phyloP scores from a whole-genome alignment of 2,113 vertebrate species.

The Oceanites oceanicus region DNA sequence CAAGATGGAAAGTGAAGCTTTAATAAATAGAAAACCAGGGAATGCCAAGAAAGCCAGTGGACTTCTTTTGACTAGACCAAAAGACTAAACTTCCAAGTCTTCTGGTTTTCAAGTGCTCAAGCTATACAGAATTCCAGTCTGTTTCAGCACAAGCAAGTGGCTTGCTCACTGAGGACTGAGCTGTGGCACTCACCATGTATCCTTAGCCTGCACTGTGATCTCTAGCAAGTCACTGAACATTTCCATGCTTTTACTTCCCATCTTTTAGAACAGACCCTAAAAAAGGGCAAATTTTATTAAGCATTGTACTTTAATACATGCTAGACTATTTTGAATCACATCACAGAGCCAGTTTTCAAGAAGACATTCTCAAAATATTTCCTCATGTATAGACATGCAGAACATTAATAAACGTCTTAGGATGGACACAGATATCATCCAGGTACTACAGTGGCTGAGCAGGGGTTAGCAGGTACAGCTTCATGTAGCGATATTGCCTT shows the following conservation, averaged over 20 bases:
- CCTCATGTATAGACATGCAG: background rate
- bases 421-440: background rate
- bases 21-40: background rate
- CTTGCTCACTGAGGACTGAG: background rate
- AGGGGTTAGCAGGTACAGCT: background rate
- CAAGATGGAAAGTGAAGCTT: background rate
- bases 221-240: background rate
- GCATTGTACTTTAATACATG: background rate
- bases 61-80: background rate
- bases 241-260: background rate
- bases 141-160: background rate
- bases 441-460: background rate
- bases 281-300: background rate
- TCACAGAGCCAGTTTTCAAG: background rate
- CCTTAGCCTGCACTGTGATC: background rate
- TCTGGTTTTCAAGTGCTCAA: background rate
- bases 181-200: background rate
- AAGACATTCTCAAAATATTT: background rate
- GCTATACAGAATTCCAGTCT: background rate
- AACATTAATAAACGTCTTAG: background rate
- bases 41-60: background rate
- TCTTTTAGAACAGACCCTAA: background rate
- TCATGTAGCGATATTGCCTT: background rate
- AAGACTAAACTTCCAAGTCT: background rate
- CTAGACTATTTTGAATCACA: background rate